phyloP scores from a whole-genome alignment of 2,113 vertebrate species.

The Phaethon lepturus region DNA sequence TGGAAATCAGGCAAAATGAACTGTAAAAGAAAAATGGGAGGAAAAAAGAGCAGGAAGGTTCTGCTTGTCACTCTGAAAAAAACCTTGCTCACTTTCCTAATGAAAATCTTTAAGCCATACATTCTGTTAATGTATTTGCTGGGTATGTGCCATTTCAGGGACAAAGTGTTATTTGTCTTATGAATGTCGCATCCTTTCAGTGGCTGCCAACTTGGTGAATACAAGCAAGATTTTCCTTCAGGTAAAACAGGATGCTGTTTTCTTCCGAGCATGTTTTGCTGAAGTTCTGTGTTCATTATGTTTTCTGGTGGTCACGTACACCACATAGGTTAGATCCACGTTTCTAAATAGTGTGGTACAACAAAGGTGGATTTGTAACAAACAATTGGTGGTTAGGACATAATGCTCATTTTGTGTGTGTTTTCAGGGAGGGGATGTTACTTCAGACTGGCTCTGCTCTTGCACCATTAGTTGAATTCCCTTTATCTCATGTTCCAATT shows the following conservation, averaged over 20 bases:
- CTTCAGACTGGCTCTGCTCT: neutral
- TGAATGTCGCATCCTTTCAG: neutral
- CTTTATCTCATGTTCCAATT: neutral
- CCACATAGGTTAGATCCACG: neutral
- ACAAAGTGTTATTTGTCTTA: neutral
- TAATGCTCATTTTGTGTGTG: neutral
- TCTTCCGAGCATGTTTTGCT: neutral
- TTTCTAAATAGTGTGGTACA: neutral
- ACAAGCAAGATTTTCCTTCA: neutral
- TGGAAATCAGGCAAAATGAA: neutral
- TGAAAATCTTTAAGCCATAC: constrained; percentile 1
- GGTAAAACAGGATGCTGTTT: neutral
- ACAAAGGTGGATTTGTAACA: accelerated
- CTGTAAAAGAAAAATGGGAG: neutral
- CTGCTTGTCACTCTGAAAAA: neutral
- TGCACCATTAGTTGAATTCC: neutral
- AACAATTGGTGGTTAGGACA: neutral
- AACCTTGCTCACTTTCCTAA: neutral
- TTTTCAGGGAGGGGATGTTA: neutral
- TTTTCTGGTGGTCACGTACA: neutral
- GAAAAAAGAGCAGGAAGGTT: neutral
- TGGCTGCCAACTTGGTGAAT: neutral
- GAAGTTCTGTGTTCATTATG: neutral
- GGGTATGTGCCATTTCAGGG: constrained; percentile 13
- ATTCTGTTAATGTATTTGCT: constrained; percentile 34